phyloP scores from a whole-genome alignment of 2,888 invertebrate genomes.

The Trachelus tabidus region DNA sequence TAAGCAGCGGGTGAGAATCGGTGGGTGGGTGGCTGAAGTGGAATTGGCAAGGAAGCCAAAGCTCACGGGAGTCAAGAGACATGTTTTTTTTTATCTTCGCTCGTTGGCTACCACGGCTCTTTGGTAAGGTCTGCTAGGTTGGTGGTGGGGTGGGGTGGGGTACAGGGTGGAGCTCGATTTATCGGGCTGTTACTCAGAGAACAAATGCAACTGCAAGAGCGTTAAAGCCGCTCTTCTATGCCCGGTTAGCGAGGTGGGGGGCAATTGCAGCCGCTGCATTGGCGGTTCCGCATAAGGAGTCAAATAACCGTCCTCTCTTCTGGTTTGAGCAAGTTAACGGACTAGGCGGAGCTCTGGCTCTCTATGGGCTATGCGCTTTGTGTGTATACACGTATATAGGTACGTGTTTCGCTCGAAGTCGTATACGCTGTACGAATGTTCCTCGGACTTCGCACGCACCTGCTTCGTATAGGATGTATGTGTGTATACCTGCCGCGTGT shows the following conservation, averaged over 20 bases:
- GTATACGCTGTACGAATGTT: background rate
- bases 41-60: background rate
- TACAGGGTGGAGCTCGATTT: background rate
- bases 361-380: conserved; percentile 11
- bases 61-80: background rate
- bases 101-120: background rate
- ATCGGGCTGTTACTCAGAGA: background rate
- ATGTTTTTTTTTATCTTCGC: background rate
- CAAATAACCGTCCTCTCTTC: conserved; percentile 47
- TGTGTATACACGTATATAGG: background rate
- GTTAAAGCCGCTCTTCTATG: background rate
- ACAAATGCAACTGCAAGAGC: background rate
- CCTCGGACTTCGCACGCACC: background rate
- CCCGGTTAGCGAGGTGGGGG: conserved; percentile 13
- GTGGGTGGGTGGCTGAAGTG: background rate
- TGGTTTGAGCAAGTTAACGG: conserved; percentile 23
- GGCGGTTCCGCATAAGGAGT: conserved; percentile 38
- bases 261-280: conserved; percentile 35
- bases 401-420: background rate
- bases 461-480: background rate
- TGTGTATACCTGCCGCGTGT: too few species aligned
- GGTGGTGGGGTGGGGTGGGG: background rate
- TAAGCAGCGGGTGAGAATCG: background rate
- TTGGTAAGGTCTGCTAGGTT: background rate
- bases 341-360: conserved; percentile 35